Evolutionary conservation across 2,113 vertebrate species (phyloP).

Genomic region (Peucedramus taeniatus): DNA sequence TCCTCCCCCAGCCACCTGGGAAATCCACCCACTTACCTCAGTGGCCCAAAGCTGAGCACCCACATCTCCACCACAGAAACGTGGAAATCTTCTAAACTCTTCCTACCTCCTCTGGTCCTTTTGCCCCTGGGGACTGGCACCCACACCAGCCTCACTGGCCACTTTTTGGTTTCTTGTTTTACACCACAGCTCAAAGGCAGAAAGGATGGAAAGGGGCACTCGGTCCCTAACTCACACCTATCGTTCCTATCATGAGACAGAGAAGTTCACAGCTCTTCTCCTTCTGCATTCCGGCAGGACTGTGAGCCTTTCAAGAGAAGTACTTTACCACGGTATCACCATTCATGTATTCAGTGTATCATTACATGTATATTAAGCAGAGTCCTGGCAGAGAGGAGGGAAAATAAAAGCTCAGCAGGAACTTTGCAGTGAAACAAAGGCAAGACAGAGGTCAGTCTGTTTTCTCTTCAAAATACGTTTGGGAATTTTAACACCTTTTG

Average conservation of each 20-base stretch:
- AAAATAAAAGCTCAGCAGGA: background rate
- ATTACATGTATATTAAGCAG: background rate
- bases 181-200: background rate
- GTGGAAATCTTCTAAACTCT: background rate
- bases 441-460: background rate
- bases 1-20: background rate
- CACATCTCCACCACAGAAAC: background rate
- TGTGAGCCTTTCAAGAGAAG: background rate
- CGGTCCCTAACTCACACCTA: background rate
- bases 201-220: background rate
- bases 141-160: background rate
- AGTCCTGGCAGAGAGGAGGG: background rate
- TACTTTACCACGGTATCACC: background rate
- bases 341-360: too few relatives aligned
- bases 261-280: background rate
- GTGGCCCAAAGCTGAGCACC: background rate
- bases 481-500: background rate
- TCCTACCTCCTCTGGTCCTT: background rate
- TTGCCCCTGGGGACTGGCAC: background rate
- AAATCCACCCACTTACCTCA: background rate
- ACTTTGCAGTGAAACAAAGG: background rate
- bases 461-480: background rate
- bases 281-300: background rate
- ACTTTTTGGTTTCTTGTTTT: background rate
- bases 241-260: rapidly evolving